A percentile compares a stretch with the other conserved stretches of the same genome.
Evolutionary conservation across 2,888 invertebrate species (phyloP).

Genomic region (Hipparchia sbordonii): DNA sequence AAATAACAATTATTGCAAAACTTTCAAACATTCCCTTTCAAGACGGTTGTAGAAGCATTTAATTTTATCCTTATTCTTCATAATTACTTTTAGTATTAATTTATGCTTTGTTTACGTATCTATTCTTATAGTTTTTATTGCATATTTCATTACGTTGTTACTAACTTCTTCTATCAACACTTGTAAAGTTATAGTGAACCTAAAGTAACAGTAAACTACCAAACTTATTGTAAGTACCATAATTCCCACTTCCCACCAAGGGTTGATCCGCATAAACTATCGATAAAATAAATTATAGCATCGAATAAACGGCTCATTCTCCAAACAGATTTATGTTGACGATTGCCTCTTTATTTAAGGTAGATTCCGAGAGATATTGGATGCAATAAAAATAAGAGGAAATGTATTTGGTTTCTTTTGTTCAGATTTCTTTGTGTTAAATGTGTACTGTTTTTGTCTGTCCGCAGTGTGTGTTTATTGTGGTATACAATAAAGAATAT

Average conservation of each 20-base stretch:
- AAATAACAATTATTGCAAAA: too few relatives aligned
- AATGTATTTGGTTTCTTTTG: conserved; percentile 1
- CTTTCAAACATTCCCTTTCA: too few relatives aligned
- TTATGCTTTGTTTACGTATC: too few relatives aligned
- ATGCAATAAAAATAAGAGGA: conserved; percentile 8
- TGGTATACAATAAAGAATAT: too few relatives aligned
- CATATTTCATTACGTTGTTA: too few relatives aligned
- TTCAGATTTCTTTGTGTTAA: background rate
- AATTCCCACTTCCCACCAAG: conserved; percentile 9
- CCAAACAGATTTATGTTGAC: conserved; percentile 19
- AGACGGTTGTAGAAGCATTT: too few relatives aligned
- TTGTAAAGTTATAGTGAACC: too few relatives aligned
- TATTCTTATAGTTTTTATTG: too few relatives aligned
- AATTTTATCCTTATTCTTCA: too few relatives aligned
- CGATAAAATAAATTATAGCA: conserved; percentile 28
- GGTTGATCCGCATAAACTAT: conserved; percentile 9
- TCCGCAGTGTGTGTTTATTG: background rate
- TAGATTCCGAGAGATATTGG: conserved; percentile 8
- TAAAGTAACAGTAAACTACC: too few relatives aligned
- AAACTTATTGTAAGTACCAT: background rate
- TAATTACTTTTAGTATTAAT: too few relatives aligned
- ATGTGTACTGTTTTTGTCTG: background rate
- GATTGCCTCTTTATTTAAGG: conserved; percentile 9
- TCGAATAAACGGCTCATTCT: conserved; percentile 15
- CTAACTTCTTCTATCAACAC: too few relatives aligned